Base-by-base conservation (phyloP, 1,140 invertebrate genomes). In the Habropoda laboriosa region DNA sequence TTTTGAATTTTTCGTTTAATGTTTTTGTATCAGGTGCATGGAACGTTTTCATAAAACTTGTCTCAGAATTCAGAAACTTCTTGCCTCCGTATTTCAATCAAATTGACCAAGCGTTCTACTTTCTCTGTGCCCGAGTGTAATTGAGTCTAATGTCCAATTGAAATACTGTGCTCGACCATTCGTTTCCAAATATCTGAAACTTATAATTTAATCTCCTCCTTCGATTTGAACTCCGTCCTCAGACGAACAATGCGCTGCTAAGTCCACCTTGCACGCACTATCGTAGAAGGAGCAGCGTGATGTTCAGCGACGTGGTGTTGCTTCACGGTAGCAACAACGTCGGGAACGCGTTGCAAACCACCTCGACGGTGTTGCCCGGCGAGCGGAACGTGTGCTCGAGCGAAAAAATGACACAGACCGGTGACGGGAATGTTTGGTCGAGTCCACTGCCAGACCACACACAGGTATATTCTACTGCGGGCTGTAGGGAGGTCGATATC, bases 401-500 rank as follows among this genome's bases (percentile, higher is more conserved):
- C 60, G 97, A 98, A 88, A 97, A 97, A 91, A 97, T 97, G 94
- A 97, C 97, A 0, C 97, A 98, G 93, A 97, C 97, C 55, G 96
- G 94, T 47, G 95, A 96, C 89, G 95, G 95, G 60, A 95, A 95
- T 83, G 95, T 96, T 60, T 96, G 95, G 95, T 90, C 92, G 6
- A 92, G 92, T 45, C 88, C 92, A 13, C 88, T 90, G 64, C 80
- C 88, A 12, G 92, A 91, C 76, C 90, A 90, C 75, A 68, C 90
- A 16, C 90, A 92, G 90, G 91, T 92, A 86, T n/a, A 8, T 58
- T 58, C 12, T 18, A 74, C 32, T 60, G 30, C 30, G 13, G 4
- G 2, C n/a, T 16, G 0, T 2, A 7, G 3, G 16, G 3, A 2
- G 0, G 8, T n/a, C n/a, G 32, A 10, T 38, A 8, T 7, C 21